Conservation (phyloP, 1,140 invertebrate genomes). For the Saccostrea glomerata region DNA sequence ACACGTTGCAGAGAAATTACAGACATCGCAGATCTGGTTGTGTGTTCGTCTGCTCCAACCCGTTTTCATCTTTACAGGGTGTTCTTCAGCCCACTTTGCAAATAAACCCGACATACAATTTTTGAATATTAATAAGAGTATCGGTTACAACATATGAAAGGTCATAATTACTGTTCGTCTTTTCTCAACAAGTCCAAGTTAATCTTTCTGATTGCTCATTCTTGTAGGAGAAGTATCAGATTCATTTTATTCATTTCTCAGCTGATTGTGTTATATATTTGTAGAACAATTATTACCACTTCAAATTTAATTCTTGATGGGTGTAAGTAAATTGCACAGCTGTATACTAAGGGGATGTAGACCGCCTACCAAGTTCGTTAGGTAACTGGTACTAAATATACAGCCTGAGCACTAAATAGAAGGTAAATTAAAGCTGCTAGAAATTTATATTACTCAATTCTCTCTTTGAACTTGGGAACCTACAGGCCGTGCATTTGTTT, state of each 20-base stretch:
- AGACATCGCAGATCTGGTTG: not conserved
- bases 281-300: not conserved
- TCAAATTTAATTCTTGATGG: not conserved
- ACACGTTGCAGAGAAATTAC: not conserved
- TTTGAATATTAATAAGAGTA: constrained; percentile 19
- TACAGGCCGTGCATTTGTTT: too few species aligned
- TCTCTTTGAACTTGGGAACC: too few species aligned
- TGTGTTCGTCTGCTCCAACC: not conserved
- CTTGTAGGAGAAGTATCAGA: not conserved
- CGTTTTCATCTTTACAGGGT: not conserved
- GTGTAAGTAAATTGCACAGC: not conserved
- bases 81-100: not conserved
- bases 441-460: not conserved
- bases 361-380: not conserved
- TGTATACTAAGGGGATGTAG: not conserved
- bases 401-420: not conserved
- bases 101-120: constrained; percentile 24
- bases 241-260: not conserved
- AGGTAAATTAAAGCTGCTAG: not conserved
- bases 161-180: not conserved
- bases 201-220: not conserved
- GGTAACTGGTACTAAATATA: not conserved
- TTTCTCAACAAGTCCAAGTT: constrained; percentile 3
- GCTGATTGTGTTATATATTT: not conserved
- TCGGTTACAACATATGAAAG: not conserved